A percentile compares a stretch with the other conserved stretches of the same genome.
These are phyloP conservation scores for Ferrisia virgata DNA, from an alignment of 2,888 invertebrate species.

Conservation along the genomic window DNA sequence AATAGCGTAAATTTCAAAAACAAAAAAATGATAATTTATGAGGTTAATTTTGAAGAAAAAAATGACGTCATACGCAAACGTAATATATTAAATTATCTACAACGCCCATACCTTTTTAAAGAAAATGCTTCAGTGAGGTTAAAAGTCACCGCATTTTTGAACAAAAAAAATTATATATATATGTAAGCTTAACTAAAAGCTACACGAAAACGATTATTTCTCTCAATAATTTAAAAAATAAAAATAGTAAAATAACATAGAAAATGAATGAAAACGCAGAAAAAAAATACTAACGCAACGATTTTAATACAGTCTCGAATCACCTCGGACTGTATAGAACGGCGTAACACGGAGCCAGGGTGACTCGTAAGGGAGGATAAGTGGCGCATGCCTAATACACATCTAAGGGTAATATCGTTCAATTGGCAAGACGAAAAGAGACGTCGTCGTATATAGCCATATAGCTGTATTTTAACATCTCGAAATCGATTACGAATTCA, in stretches of 20 bases:
- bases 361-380: constrained; percentile 16
- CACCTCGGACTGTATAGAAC: not conserved
- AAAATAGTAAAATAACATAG: not conserved
- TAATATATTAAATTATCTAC: constrained; percentile 23
- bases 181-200: too few species aligned
- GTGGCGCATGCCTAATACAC: not conserved
- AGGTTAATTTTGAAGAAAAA: not conserved
- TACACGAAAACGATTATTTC: too few species aligned
- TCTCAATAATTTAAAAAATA: too few species aligned
- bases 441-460: too few species aligned
- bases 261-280: not conserved
- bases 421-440: not conserved
- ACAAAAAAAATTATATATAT: too few species aligned
- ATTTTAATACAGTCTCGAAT: constrained; percentile 2
- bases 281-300: not conserved
- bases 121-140: not conserved
- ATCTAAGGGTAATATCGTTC: not conserved
- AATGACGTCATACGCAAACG: not conserved
- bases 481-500: constrained; percentile 20
- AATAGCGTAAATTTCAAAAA: not conserved
- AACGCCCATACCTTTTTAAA: constrained; percentile 25
- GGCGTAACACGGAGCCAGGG: constrained; percentile 6
- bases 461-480: not conserved
- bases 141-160: not conserved
- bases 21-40: not conserved